Percentiles rank a stretch among this genome's conserved stretches.
Evolutionary conservation across 2,113 vertebrate species (phyloP).

Genomic region (Cephalopholis sonnerati): DNA sequence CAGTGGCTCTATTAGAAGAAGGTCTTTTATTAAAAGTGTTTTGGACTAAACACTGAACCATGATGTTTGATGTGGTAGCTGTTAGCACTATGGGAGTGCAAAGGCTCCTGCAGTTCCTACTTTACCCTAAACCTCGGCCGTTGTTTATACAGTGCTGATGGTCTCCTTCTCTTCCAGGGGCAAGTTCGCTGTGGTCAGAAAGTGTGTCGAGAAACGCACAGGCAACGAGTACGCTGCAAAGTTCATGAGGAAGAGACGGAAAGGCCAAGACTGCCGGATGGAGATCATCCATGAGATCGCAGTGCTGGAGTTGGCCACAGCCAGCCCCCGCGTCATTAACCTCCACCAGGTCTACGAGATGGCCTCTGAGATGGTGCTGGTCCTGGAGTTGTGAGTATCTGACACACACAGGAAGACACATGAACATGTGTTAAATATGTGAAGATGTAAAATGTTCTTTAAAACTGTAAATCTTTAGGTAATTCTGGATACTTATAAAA

Average conservation of each 20-base stretch:
- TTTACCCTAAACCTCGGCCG: too few relatives aligned
- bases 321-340: constrained; percentile 79
- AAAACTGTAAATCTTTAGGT: background rate
- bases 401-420: background rate
- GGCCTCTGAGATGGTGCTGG: constrained; percentile 86
- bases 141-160: background rate
- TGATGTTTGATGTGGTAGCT: too few relatives aligned
- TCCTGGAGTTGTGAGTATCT: constrained; percentile 85
- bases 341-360: constrained; percentile 85
- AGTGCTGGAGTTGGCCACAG: constrained; percentile 81
- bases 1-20: too few relatives aligned
- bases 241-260: constrained; percentile 86
- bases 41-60: too few relatives aligned
- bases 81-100: too few relatives aligned
- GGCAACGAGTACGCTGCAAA: constrained; percentile 85
- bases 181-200: constrained; percentile 86
- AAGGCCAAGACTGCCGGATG: constrained; percentile 84
- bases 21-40: too few relatives aligned
- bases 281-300: constrained; percentile 86
- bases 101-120: too few relatives aligned
- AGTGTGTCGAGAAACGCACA: constrained; percentile 82
- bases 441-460: background rate
- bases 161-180: constrained; percentile 72
- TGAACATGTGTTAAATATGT: background rate
- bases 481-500: background rate